Percentiles rank a stretch among this genome's conserved stretches.
Conservation (phyloP, 2,113 vertebrate species). For the Pavo muticus region DNA sequence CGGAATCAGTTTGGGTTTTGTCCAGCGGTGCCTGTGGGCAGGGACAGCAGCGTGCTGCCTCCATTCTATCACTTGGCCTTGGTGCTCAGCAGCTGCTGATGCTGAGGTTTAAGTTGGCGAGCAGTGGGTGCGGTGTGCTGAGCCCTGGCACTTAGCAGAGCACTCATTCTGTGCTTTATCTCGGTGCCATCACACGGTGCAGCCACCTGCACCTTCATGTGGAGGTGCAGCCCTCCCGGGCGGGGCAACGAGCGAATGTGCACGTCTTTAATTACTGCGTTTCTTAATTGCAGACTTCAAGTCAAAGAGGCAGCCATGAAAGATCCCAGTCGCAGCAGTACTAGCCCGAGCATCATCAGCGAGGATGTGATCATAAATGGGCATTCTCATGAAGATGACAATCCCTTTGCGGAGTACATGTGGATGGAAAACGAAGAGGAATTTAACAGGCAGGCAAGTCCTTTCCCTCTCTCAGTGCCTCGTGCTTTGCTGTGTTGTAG, state of each 20-base stretch:
- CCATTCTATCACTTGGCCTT: neutral
- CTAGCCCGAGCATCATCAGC: conserved; percentile 81
- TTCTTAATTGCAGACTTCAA: conserved; percentile 63
- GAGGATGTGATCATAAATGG: conserved; percentile 86
- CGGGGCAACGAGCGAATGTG: neutral
- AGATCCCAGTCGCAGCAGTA: conserved; percentile 87
- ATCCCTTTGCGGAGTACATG: conserved; percentile 94
- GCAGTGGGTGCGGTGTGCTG: rapidly evolving
- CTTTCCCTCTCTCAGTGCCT: neutral
- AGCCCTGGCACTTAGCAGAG: neutral
- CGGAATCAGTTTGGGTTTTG: too few species aligned
- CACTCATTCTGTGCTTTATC: neutral
- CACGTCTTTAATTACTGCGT: neutral
- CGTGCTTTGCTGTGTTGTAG: neutral
- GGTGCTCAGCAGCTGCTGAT: neutral
- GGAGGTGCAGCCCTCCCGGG: neutral
- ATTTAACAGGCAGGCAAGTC: conserved; percentile 90
- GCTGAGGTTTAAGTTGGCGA: neutral
- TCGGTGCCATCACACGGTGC: rapidly evolving
- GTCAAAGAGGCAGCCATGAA: conserved; percentile 83
- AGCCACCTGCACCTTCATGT: neutral
- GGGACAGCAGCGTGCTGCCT: rapidly evolving
- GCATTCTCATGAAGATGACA: conserved; percentile 86
- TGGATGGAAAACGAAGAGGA: conserved; percentile 98
- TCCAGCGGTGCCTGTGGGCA: neutral